Percentiles rank a stretch among this genome's conserved stretches.
These are phyloP conservation scores for Silurus asotus DNA, from an alignment of 2,113 vertebrate species.

Conservation along the genomic window DNA sequence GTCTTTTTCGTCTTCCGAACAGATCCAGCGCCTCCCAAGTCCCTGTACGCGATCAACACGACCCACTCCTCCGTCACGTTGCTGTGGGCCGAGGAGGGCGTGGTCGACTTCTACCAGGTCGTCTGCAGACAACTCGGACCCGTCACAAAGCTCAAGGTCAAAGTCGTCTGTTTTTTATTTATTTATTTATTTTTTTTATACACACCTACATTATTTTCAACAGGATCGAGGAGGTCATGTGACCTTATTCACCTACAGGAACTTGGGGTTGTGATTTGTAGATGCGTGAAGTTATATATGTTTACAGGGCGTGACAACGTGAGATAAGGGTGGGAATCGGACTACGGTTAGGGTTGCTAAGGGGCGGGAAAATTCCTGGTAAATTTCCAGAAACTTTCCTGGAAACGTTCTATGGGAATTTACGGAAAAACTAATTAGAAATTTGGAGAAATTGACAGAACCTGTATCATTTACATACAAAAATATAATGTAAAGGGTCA, in stretches of 20 bases:
- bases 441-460: no score
- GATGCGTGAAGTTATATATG: not conserved
- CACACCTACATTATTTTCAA: not conserved
- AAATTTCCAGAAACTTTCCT: no score
- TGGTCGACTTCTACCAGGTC: constrained; percentile 91
- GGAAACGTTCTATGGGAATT: no score
- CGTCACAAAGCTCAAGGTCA: constrained; percentile 76
- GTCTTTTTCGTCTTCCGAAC: constrained; percentile 6
- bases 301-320: not conserved
- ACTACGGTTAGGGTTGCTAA: no score
- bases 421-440: no score
- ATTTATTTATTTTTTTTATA: no score
- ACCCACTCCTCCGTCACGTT: constrained; percentile 88
- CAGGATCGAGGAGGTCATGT: no score
- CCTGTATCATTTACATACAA: no score
- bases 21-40: constrained; percentile 90
- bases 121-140: constrained; percentile 75
- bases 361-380: no score
- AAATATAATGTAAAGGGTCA: no score
- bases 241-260: not conserved
- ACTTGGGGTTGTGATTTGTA: not conserved
- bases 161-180: not conserved
- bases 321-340: no score
- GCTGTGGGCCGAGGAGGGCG: constrained; percentile 92
- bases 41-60: constrained; percentile 88